Evolutionary conservation across 2,113 vertebrate genomes (phyloP).

Genomic region (Neodon shergylaensis): DNA sequence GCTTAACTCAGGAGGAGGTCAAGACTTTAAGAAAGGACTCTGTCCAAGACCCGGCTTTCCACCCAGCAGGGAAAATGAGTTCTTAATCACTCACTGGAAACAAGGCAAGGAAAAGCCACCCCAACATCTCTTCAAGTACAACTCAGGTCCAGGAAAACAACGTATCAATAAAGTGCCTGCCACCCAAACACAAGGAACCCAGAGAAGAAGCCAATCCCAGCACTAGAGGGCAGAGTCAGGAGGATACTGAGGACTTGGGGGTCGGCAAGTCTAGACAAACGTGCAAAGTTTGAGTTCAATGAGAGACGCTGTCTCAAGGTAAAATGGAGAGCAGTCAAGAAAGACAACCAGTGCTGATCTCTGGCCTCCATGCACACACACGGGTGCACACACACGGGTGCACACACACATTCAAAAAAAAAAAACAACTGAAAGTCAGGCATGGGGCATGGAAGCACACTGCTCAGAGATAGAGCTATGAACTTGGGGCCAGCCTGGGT

Average conservation of each 20-base stretch:
- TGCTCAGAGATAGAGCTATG: background rate
- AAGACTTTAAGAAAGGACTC: background rate
- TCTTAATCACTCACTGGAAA: background rate
- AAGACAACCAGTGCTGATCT: too few species aligned
- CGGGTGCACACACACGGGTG: too few species aligned
- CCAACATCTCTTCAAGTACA: background rate
- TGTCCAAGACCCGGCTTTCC: background rate
- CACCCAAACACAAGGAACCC: background rate
- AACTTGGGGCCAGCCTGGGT: background rate
- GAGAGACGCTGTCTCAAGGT: background rate
- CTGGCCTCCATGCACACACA: background rate
- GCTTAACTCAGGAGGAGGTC: too few species aligned
- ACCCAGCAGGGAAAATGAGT: background rate
- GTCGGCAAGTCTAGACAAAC: background rate
- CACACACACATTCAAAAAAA: too few species aligned
- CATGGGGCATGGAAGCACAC: too few species aligned
- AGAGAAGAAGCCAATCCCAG: background rate
- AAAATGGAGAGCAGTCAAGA: background rate
- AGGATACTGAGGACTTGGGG: background rate
- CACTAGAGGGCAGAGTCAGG: background rate
- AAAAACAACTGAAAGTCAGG: background rate
- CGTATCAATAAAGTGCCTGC: background rate
- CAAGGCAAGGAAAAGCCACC: background rate
- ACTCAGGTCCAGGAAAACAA: background rate
- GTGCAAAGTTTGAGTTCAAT: background rate